These are phyloP conservation scores for Lingula anatina DNA, from an alignment of 2,888 invertebrate genomes.

Conservation along the genomic window DNA sequence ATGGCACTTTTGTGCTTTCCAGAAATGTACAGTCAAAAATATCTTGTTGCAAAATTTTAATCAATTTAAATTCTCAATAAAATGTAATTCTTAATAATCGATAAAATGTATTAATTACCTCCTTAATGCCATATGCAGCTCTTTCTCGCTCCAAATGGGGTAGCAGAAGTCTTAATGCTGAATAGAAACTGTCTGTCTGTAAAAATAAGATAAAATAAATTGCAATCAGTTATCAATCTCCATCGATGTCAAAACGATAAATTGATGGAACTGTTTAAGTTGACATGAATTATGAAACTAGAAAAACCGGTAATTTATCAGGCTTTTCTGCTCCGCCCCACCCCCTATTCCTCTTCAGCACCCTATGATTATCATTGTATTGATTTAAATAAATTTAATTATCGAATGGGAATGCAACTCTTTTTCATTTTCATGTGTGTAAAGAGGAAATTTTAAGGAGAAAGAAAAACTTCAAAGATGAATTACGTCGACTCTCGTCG, in stretches of 20 bases:
- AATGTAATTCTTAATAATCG: not conserved
- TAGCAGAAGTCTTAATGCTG: conserved; percentile 72
- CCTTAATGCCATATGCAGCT: conserved; percentile 77
- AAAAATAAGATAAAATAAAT: conserved; percentile 5
- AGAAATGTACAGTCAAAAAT: no score
- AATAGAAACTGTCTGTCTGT: conserved; percentile 58
- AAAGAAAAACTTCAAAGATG: no score
- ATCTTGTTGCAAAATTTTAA: no score
- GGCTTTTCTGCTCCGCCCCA: no score
- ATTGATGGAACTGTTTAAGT: not conserved
- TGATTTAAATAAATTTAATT: no score
- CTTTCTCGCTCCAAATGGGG: conserved; percentile 76
- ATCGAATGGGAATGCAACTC: no score
- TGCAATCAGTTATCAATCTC: not conserved
- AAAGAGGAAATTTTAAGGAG: no score
- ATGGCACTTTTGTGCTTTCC: not conserved
- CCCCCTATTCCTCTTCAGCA: no score
- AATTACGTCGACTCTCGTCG: no score
- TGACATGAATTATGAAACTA: not conserved
- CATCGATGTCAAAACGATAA: not conserved
- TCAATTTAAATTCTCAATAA: no score
- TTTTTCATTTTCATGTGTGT: no score
- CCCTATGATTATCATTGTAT: no score
- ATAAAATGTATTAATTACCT: conserved; percentile 55
- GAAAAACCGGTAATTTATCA: not conserved